These are phyloP conservation scores for Apomyelois bistriatella DNA, from an alignment of 2,888 invertebrate genomes.

Conservation along the genomic window DNA sequence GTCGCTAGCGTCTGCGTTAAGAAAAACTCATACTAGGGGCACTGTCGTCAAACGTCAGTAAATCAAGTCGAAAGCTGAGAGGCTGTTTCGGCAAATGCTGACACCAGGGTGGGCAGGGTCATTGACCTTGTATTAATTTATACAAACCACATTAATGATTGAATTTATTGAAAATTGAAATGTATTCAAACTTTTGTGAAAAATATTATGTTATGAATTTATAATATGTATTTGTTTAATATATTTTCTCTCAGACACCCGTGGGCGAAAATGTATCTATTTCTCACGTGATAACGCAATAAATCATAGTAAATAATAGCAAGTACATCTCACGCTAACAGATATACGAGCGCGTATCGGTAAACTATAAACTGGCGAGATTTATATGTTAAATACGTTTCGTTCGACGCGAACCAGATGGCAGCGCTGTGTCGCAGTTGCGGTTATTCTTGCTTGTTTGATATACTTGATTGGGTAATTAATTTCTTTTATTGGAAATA, in stretches of 20 bases:
- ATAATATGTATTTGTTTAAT: too few relatives aligned
- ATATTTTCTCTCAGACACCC: background rate
- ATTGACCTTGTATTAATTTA: too few relatives aligned
- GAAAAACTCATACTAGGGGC: too few relatives aligned
- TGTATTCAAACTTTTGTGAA: too few relatives aligned
- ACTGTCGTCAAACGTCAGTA: too few relatives aligned
- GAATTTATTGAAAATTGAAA: too few relatives aligned
- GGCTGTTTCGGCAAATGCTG: too few relatives aligned
- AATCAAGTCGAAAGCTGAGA: too few relatives aligned
- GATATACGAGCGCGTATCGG: background rate
- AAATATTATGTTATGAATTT: too few relatives aligned
- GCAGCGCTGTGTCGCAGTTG: background rate
- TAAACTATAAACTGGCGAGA: background rate
- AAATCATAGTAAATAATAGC: conserved; percentile 7
- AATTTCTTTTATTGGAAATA: background rate
- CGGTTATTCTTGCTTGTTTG: background rate
- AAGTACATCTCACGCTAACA: background rate
- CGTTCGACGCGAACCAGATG: background rate
- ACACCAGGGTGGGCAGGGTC: too few relatives aligned
- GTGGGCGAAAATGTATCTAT: background rate
- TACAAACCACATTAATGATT: too few relatives aligned
- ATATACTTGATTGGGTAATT: background rate
- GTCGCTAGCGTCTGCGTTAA: too few relatives aligned
- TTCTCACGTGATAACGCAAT: background rate
- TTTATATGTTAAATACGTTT: background rate